Percentiles rank a stretch among this genome's conserved stretches.
Conservation (phyloP, 2,797 vertebrate genomes). For the Sciurus vulgaris region DNA sequence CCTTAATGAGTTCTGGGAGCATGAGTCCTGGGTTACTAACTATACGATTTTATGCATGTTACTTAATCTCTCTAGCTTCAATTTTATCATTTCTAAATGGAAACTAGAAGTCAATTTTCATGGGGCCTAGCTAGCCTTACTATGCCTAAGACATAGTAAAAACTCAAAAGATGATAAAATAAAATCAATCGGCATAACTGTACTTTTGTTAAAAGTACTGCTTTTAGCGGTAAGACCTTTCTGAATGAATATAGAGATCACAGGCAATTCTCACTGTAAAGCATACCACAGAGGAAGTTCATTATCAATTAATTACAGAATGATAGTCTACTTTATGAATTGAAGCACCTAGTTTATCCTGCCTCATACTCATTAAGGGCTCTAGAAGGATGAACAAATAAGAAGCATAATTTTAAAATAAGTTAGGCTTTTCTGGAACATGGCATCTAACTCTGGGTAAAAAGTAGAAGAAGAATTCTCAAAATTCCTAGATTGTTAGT, state of each 20-base stretch:
- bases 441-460: neutral
- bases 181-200: neutral
- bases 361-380: neutral
- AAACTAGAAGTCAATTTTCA: neutral
- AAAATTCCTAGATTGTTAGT: conserved; percentile 19
- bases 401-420: neutral
- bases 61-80: neutral
- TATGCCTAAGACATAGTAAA: neutral
- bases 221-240: conserved; percentile 16
- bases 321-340: conserved; percentile 4
- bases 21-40: neutral
- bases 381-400: conserved; percentile 7
- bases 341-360: neutral
- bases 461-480: neutral
- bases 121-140: neutral
- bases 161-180: conserved; percentile 46
- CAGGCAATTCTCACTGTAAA: conserved; percentile 42
- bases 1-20: neutral
- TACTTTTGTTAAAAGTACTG: neutral
- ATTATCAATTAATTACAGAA: conserved; percentile 41
- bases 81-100: conserved; percentile 12
- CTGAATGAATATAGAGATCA: neutral
- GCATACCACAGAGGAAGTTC: neutral
- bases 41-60: neutral
- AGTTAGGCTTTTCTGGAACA: conserved; percentile 38